Conservation (phyloP, 2,888 invertebrate species). For the Caenorhabditis japonica region DNA sequence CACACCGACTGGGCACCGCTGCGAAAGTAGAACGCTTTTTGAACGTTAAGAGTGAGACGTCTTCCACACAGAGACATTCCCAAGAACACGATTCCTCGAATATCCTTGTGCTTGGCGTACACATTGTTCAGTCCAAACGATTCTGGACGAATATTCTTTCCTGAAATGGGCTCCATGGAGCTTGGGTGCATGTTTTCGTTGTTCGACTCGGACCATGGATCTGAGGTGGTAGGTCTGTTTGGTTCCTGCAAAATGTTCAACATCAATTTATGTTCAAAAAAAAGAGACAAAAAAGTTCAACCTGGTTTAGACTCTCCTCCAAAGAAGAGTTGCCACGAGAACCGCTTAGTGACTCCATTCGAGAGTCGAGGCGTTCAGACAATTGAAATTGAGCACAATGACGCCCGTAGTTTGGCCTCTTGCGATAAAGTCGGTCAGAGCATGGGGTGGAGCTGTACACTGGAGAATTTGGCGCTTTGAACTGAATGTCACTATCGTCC, state of each 20-base stretch:
- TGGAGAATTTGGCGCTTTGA: conserved; percentile 21
- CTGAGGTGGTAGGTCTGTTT: conserved; percentile 15
- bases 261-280: too few species aligned
- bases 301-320: conserved; percentile 37
- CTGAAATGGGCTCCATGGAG: neutral
- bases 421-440: conserved; percentile 29
- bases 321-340: conserved; percentile 34
- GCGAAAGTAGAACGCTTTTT: conserved; percentile 61
- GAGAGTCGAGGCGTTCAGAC: conserved; percentile 1
- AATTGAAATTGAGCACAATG: conserved; percentile 14
- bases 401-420: conserved; percentile 26
- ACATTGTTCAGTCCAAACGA: conserved; percentile 33
- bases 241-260: conserved; percentile 8
- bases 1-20: conserved; percentile 37
- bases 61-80: conserved; percentile 57
- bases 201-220: conserved; percentile 18
- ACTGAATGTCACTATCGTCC: conserved; percentile 1
- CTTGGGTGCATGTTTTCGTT: conserved; percentile 20
- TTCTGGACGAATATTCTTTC: conserved; percentile 10
- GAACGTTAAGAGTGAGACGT: conserved; percentile 54
- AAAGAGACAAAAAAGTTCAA: too few species aligned
- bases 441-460: conserved; percentile 30
- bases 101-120: conserved; percentile 35
- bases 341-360: too few species aligned
- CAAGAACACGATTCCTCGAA: conserved; percentile 63